Evolutionary conservation across 2,888 invertebrate genomes (phyloP).

Genomic region (Boloria selene): DNA sequence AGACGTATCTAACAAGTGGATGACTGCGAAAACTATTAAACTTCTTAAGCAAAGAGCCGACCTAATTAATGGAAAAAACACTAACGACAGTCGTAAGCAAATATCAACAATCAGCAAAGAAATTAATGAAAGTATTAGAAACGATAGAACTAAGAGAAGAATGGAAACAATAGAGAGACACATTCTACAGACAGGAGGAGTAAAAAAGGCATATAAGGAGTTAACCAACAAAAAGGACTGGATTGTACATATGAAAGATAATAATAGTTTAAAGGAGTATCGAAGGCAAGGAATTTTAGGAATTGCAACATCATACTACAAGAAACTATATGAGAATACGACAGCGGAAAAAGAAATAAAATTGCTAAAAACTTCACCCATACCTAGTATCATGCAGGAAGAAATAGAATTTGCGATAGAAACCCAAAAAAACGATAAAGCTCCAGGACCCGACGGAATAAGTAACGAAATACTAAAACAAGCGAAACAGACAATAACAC

Average conservation of each 20-base stretch:
- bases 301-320: constrained; percentile 34
- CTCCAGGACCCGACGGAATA: constrained; percentile 36
- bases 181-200: constrained; percentile 23
- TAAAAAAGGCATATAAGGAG: constrained; percentile 38
- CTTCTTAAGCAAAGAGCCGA: constrained; percentile 30
- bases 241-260: constrained; percentile 36
- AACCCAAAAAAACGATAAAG: constrained; percentile 29
- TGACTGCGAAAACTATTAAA: constrained; percentile 30
- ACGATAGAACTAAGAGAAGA: constrained; percentile 38
- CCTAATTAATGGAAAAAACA: constrained; percentile 36
- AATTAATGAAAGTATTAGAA: constrained; percentile 43
- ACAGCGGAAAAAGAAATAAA: constrained; percentile 10
- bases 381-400: constrained; percentile 26
- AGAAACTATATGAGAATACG: constrained; percentile 14
- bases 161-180: constrained; percentile 37
- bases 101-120: constrained; percentile 43
- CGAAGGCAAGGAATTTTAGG: constrained; percentile 3
- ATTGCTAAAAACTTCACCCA: constrained; percentile 16
- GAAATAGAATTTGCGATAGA: constrained; percentile 26
- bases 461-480: constrained; percentile 31
- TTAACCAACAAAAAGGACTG: constrained; percentile 32
- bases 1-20: not conserved
- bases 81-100: constrained; percentile 31
- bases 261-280: constrained; percentile 33
- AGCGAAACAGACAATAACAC: constrained; percentile 9